These are phyloP conservation scores for Gulo gulo DNA, from an alignment of 2,113 vertebrate species.

Conservation along the genomic window DNA sequence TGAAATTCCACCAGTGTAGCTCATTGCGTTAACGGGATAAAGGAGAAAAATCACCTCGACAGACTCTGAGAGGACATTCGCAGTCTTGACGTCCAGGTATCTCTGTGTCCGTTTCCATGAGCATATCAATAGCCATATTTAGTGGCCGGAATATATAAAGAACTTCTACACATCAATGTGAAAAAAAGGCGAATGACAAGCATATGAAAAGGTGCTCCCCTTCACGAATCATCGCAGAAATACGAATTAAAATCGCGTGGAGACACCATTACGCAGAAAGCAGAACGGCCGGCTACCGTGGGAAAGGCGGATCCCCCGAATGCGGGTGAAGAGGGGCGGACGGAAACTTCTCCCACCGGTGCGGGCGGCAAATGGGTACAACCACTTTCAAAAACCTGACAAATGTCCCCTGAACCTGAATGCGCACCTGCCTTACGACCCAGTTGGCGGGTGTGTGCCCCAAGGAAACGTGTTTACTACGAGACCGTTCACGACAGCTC, in stretches of 20 bases:
- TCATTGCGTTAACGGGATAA: background rate
- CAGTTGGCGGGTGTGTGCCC: fast-evolving
- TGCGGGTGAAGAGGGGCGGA: background rate
- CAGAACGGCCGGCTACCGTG: no score
- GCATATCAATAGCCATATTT: no score
- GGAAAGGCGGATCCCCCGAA: fast-evolving
- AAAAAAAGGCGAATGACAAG: background rate
- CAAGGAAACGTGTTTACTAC: background rate
- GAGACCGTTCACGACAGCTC: background rate
- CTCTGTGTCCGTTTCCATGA: background rate
- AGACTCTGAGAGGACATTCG: background rate
- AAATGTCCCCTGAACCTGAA: fast-evolving
- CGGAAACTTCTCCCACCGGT: background rate
- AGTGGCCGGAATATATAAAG: background rate
- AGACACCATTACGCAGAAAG: fast-evolving
- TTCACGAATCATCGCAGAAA: background rate
- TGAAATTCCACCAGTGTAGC: fast-evolving
- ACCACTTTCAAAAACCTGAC: background rate
- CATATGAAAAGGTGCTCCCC: background rate
- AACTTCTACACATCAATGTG: background rate
- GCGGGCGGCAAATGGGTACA: background rate
- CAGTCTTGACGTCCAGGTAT: fast-evolving
- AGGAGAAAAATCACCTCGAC: background rate
- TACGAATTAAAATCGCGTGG: background rate
- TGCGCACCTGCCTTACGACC: fast-evolving